A percentile compares a stretch with the other conserved stretches of the same genome.
Evolutionary conservation across 2,888 invertebrate genomes (phyloP).

Genomic region (Aporophyla nigra): DNA sequence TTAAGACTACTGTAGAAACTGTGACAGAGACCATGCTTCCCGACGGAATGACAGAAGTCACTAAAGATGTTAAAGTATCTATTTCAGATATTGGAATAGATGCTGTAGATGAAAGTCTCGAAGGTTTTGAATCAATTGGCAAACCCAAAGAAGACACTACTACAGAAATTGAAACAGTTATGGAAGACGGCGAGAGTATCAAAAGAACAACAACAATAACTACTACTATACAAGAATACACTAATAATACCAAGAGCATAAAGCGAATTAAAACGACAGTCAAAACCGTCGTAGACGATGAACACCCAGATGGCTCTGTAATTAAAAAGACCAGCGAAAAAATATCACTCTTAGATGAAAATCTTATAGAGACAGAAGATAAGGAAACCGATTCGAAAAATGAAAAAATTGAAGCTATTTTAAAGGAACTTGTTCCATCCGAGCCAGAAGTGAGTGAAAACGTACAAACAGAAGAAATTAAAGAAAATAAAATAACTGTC

Average conservation of each 20-base stretch:
- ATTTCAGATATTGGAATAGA: slow-evolving; percentile 79
- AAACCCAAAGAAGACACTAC: slow-evolving; percentile 76
- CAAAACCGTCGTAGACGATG: slow-evolving; percentile 82
- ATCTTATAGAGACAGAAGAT: slow-evolving; percentile 57
- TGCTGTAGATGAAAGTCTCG: slow-evolving; percentile 65
- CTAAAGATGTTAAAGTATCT: slow-evolving; percentile 85
- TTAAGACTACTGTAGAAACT: slow-evolving; percentile 84
- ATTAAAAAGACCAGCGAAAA: slow-evolving; percentile 85
- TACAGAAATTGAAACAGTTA: slow-evolving; percentile 74
- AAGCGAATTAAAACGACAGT: slow-evolving; percentile 79
- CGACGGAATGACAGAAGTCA: slow-evolving; percentile 84
- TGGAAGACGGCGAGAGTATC: slow-evolving; percentile 77
- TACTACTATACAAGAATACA: slow-evolving; percentile 76
- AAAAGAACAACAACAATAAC: slow-evolving; percentile 81
- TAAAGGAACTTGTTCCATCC: slow-evolving; percentile 65
- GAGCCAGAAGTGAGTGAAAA: slow-evolving; percentile 72
- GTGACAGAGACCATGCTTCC: slow-evolving; percentile 83
- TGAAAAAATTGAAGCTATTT: slow-evolving; percentile 30
- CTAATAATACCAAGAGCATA: slow-evolving; percentile 63
- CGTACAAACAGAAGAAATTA: slow-evolving; percentile 70
- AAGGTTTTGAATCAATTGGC: slow-evolving; percentile 74
- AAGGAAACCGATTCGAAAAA: slow-evolving; percentile 23
- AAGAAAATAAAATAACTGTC: slow-evolving; percentile 74
- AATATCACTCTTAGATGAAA: slow-evolving; percentile 80
- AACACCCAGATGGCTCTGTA: slow-evolving; percentile 84